Percentiles rank a stretch among this genome's conserved stretches.
Evolutionary conservation across 2,888 invertebrate genomes (phyloP).

Genomic region (Calliopum simillimum): DNA sequence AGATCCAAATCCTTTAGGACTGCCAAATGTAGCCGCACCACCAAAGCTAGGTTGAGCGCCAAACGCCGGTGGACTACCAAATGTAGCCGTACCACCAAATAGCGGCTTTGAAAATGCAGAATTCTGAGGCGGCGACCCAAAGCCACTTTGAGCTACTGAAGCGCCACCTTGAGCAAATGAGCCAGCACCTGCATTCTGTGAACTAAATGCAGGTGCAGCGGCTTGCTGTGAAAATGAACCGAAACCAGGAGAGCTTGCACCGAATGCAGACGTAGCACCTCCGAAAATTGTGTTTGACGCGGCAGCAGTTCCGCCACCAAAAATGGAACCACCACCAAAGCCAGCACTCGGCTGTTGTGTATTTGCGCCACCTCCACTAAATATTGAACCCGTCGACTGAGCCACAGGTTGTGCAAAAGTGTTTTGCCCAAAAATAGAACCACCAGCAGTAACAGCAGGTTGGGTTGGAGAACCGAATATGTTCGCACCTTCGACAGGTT

Average conservation of each 20-base stretch:
- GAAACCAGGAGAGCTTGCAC: constrained; percentile 47
- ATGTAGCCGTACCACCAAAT: constrained; percentile 51
- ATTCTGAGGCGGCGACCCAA: constrained; percentile 57
- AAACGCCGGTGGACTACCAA: constrained; percentile 60
- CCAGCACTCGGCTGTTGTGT: constrained; percentile 34
- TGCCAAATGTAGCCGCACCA: constrained; percentile 62
- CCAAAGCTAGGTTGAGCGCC: constrained; percentile 65
- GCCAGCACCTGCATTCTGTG: constrained; percentile 47
- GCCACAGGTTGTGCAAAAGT: constrained; percentile 39
- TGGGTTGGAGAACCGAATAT: constrained; percentile 53
- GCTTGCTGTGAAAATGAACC: constrained; percentile 54
- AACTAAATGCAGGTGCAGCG: constrained; percentile 49
- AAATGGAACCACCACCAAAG: constrained; percentile 48
- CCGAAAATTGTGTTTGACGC: constrained; percentile 45
- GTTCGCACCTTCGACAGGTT: constrained; percentile 49
- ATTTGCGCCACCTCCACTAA: constrained; percentile 40
- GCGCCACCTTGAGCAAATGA: constrained; percentile 55
- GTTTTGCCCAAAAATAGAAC: constrained; percentile 46
- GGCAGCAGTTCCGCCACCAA: constrained; percentile 45
- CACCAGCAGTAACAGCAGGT: constrained; percentile 40
- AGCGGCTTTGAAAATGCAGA: constrained; percentile 50
- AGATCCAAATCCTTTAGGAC: constrained; percentile 60
- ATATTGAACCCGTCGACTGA: constrained; percentile 48
- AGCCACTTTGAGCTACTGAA: constrained; percentile 60
- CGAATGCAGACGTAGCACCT: constrained; percentile 45